Evolutionary conservation across 2,113 vertebrate genomes (phyloP).

Genomic region (chimpanzee (Pan troglodytes)): DNA sequence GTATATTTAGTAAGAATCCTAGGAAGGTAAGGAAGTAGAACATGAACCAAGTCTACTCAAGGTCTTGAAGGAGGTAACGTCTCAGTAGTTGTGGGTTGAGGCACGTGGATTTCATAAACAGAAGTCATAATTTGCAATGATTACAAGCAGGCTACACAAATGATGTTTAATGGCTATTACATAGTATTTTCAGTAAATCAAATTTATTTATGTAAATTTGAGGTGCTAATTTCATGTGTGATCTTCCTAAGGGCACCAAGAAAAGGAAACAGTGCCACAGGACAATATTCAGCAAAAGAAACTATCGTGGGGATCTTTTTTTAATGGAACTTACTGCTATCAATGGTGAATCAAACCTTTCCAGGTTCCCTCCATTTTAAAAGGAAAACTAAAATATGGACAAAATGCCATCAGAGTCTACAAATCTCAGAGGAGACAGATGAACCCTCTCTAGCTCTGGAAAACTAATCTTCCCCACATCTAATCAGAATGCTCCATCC

Average conservation of each 20-base stretch:
- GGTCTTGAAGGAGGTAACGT: neutral
- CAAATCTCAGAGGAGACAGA: neutral
- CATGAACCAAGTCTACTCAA: neutral
- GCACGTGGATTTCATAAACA: neutral
- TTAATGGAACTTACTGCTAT: neutral
- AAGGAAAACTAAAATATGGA: neutral
- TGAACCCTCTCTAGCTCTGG: neutral
- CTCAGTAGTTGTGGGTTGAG: neutral
- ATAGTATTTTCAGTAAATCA: neutral
- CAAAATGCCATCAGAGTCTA: neutral
- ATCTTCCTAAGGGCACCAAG: neutral
- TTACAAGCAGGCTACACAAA: neutral
- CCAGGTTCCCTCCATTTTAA: neutral
- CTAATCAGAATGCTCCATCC: neutral
- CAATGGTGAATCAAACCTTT: neutral
- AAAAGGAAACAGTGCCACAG: neutral
- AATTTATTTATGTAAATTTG: neutral
- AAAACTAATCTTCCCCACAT: neutral
- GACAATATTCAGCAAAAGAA: neutral
- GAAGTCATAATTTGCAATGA: neutral
- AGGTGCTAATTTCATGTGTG: neutral
- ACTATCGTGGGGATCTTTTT: neutral
- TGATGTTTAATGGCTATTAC: neutral
- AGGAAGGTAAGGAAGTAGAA: neutral
- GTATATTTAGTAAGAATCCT: neutral